These are phyloP conservation scores for Cheilosia variabilis DNA, from an alignment of 2,888 invertebrate species.

Conservation along the genomic window DNA sequence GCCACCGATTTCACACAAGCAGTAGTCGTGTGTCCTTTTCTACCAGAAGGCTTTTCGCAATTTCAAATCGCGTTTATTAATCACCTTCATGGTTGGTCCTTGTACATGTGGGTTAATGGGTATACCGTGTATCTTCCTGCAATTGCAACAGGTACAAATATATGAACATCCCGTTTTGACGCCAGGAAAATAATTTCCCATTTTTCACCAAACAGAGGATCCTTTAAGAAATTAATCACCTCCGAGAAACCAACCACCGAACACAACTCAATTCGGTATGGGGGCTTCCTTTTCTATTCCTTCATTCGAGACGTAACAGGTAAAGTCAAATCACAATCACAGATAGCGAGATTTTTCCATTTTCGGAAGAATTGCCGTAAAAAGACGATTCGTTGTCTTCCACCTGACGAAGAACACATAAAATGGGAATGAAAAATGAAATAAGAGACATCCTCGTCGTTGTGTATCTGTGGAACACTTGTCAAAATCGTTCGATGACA, in stretches of 20 bases:
- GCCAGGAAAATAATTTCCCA: slow-evolving; percentile 31
- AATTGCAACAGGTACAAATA: not conserved
- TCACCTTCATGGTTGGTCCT: too few relatives aligned
- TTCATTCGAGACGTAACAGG: slow-evolving; percentile 56
- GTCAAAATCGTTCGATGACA: slow-evolving; percentile 72
- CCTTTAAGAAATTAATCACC: slow-evolving; percentile 58
- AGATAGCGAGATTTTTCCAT: slow-evolving; percentile 43
- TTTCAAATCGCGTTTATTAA: too few relatives aligned
- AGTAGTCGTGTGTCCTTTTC: too few relatives aligned
- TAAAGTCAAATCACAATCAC: slow-evolving; percentile 70
- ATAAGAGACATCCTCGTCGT: slow-evolving; percentile 27
- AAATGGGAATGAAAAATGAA: slow-evolving; percentile 35
- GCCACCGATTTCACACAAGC: too few relatives aligned
- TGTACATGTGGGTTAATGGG: too few relatives aligned
- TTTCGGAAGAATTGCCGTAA: slow-evolving; percentile 66
- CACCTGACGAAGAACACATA: slow-evolving; percentile 64
- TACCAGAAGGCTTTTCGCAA: too few relatives aligned
- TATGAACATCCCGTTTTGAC: slow-evolving; percentile 3
- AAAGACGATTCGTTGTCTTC: slow-evolving; percentile 39
- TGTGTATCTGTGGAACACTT: slow-evolving; percentile 58
- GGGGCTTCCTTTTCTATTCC: slow-evolving; percentile 35
- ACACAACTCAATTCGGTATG: slow-evolving; percentile 26
- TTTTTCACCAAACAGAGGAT: not conserved
- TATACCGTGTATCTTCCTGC: not conserved
- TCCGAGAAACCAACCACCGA: slow-evolving; percentile 24